Evolutionary conservation across 2,888 invertebrate genomes (phyloP).

Genomic region (Alsophila aescularia): DNA sequence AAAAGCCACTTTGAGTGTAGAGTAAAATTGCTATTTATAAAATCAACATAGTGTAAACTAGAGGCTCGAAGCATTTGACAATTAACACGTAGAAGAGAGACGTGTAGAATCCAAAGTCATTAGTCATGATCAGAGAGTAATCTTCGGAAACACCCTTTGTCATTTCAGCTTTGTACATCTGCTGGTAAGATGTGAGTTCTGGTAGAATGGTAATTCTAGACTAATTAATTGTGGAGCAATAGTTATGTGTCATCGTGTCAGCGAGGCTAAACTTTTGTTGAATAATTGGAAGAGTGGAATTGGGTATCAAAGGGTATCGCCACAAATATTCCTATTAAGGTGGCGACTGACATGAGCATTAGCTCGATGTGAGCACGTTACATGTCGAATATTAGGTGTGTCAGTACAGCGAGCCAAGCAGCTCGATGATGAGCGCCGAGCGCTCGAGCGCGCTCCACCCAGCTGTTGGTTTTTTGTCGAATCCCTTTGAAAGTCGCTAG

Average conservation of each 20-base stretch:
- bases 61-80: slow-evolving; percentile 70
- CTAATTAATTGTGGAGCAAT: slow-evolving; percentile 28
- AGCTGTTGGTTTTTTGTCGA: too few species aligned
- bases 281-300: not conserved
- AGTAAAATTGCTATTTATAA: slow-evolving; percentile 53
- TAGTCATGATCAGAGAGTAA: slow-evolving; percentile 79
- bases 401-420: too few species aligned
- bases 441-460: too few species aligned
- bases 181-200: slow-evolving; percentile 30
- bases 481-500: too few species aligned
- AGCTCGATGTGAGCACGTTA: too few species aligned
- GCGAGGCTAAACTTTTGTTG: not conserved
- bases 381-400: too few species aligned
- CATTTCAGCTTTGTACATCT: slow-evolving; percentile 55
- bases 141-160: slow-evolving; percentile 77
- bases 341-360: too few species aligned
- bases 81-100: slow-evolving; percentile 73
- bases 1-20: slow-evolving; percentile 6
- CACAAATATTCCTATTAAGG: not conserved
- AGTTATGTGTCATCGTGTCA: slow-evolving; percentile 14
- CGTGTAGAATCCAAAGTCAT: slow-evolving; percentile 65
- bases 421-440: too few species aligned
- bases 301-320: not conserved
- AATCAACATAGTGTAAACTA: slow-evolving; percentile 80
- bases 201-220: slow-evolving; percentile 34